A percentile compares a stretch with the other conserved stretches of the same genome.
Conservation (phyloP, 2,797 vertebrate species). For the Myotis daubentonii region DNA sequence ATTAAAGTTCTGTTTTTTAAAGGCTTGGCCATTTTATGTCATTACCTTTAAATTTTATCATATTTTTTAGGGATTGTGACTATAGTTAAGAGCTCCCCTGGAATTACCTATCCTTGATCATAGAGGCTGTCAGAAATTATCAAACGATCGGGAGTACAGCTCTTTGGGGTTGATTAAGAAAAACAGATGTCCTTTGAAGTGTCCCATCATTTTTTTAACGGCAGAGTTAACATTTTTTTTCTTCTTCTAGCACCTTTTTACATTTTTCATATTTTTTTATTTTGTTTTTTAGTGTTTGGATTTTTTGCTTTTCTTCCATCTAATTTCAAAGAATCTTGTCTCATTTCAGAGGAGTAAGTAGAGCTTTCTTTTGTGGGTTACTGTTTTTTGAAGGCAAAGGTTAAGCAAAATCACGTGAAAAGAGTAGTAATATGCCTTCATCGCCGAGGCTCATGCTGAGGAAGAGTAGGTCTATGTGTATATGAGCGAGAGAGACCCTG, state of each 20-base stretch:
- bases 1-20: slow-evolving; percentile 30
- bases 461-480: background rate
- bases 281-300: background rate
- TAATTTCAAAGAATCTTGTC: slow-evolving; percentile 31
- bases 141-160: background rate
- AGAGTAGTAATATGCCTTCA: background rate
- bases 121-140: background rate
- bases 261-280: background rate
- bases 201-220: background rate
- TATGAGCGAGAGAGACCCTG: background rate
- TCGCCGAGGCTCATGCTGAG: background rate
- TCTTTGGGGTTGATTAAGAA: background rate
- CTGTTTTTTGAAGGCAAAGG: background rate
- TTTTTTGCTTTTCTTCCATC: background rate
- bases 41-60: background rate
- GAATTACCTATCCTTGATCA: background rate
- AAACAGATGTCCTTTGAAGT: background rate
- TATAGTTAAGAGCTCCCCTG: background rate
- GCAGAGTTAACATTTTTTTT: background rate
- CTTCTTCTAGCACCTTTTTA: background rate
- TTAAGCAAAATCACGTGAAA: background rate
- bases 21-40: background rate
- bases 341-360: slow-evolving; percentile 9
- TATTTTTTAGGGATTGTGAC: background rate
- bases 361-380: background rate